These are phyloP conservation scores for Epizoanthus stellaris DNA, from an alignment of 92 coral and sea anemone species.

Conservation along the genomic window DNA sequence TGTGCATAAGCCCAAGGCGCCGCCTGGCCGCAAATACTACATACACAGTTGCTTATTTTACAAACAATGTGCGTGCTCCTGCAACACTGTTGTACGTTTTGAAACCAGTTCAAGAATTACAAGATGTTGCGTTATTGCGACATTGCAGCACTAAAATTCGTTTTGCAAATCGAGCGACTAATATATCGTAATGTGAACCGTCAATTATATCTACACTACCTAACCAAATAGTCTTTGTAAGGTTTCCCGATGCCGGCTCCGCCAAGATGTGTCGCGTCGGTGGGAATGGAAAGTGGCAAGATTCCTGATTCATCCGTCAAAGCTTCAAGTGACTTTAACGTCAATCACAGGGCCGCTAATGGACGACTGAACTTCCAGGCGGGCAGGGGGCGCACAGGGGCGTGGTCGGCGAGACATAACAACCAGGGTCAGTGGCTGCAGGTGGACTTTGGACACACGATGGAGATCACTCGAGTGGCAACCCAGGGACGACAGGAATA, in stretches of 20 bases:
- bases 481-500: conserved; percentile 18
- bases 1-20: too few species aligned
- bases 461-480: conserved; percentile 33
- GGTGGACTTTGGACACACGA: conserved; percentile 4
- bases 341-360: background rate
- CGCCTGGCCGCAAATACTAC: too few species aligned
- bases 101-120: too few species aligned
- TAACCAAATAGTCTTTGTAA: too few species aligned
- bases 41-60: too few species aligned
- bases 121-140: too few species aligned
- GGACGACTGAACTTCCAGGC: conserved; percentile 28
- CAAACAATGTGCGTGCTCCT: too few species aligned
- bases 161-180: too few species aligned
- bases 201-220: too few species aligned
- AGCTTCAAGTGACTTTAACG: background rate
- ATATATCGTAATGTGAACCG: too few species aligned
- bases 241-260: background rate
- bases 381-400: conserved; percentile 16
- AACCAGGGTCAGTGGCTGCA: conserved; percentile 11
- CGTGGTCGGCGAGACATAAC: conserved; percentile 27
- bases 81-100: too few species aligned
- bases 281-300: conserved; percentile 16
- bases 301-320: background rate
- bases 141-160: too few species aligned
- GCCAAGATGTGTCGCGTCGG: conserved; percentile 7